Percentiles rank a stretch among this genome's conserved stretches.
Conservation (phyloP, 2,888 invertebrate species). For the Sericinus montela region DNA sequence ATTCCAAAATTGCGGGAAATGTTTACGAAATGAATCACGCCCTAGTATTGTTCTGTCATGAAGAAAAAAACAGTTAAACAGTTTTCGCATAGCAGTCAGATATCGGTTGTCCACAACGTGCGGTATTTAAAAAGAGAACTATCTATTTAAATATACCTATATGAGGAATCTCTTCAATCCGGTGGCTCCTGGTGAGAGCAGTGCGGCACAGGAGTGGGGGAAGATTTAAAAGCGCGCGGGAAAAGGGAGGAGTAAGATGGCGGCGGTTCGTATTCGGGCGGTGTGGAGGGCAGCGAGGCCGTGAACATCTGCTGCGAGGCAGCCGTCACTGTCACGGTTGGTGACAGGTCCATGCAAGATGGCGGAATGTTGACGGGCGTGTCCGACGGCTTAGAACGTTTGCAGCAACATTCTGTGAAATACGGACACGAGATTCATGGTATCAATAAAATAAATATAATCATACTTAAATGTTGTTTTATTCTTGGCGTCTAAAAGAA, state of each 20-base stretch:
- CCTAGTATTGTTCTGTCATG: not conserved
- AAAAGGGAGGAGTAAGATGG: conserved; percentile 84
- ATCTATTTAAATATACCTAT: conserved; percentile 34
- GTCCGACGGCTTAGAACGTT: conserved; percentile 67
- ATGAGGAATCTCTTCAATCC: conserved; percentile 42
- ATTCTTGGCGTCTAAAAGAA: too few relatives aligned
- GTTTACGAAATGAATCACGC: too few relatives aligned
- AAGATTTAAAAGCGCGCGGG: conserved; percentile 73
- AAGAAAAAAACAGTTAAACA: not conserved
- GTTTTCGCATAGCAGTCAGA: not conserved
- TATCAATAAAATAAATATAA: too few relatives aligned
- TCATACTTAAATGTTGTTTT: too few relatives aligned
- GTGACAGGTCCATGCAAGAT: conserved; percentile 66
- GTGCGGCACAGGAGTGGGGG: conserved; percentile 65
- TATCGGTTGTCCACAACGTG: conserved; percentile 8
- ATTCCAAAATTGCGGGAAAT: too few relatives aligned
- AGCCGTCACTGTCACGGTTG: conserved; percentile 63
- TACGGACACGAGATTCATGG: too few relatives aligned
- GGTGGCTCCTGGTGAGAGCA: conserved; percentile 69
- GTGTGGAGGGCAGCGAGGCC: conserved; percentile 57
- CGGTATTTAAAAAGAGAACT: not conserved
- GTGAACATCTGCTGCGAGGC: conserved; percentile 59
- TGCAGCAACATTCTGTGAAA: conserved; percentile 70
- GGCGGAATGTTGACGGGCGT: conserved; percentile 67
- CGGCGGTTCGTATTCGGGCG: conserved; percentile 83